These are phyloP conservation scores for Apodemia hepburni DNA, from an alignment of 2,888 invertebrate genomes.

Conservation along the genomic window DNA sequence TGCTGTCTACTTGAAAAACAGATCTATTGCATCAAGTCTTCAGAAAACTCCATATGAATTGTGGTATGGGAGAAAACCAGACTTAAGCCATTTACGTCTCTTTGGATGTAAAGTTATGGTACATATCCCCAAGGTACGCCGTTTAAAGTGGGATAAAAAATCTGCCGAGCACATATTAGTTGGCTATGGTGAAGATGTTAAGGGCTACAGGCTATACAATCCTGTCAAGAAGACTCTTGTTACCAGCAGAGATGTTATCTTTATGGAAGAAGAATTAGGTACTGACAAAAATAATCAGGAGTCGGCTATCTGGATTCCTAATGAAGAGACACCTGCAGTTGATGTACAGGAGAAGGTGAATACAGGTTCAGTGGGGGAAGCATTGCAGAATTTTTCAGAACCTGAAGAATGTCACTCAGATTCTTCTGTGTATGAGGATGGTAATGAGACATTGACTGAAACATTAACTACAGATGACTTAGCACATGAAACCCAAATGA, in stretches of 20 bases:
- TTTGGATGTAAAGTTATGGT: not conserved
- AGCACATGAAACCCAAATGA: conserved; percentile 6
- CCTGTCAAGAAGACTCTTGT: conserved; percentile 11
- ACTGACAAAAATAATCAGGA: not conserved
- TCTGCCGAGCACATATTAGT: conserved; percentile 16
- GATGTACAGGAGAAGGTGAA: not conserved
- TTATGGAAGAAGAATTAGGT: conserved; percentile 11
- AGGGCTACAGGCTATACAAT: conserved; percentile 16
- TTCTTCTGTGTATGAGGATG: conserved; percentile 3
- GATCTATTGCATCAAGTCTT: not conserved
- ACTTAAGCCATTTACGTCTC: not conserved
- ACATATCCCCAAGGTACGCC: not conserved
- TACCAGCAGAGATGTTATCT: conserved; percentile 18
- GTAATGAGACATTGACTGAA: conserved; percentile 3
- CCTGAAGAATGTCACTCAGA: not conserved
- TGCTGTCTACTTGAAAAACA: not conserved
- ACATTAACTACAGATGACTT: conserved; percentile 3
- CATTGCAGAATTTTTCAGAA: not conserved
- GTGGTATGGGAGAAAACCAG: not conserved
- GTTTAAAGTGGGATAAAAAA: not conserved
- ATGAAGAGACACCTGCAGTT: not conserved
- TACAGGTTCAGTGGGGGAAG: not conserved
- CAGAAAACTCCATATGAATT: not conserved
- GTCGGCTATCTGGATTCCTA: not conserved
- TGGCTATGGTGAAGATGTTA: conserved; percentile 15